Percentiles rank a stretch among this genome's conserved stretches.
These are phyloP conservation scores for Galbula dea DNA, from an alignment of 2,113 vertebrate genomes.

Conservation along the genomic window DNA sequence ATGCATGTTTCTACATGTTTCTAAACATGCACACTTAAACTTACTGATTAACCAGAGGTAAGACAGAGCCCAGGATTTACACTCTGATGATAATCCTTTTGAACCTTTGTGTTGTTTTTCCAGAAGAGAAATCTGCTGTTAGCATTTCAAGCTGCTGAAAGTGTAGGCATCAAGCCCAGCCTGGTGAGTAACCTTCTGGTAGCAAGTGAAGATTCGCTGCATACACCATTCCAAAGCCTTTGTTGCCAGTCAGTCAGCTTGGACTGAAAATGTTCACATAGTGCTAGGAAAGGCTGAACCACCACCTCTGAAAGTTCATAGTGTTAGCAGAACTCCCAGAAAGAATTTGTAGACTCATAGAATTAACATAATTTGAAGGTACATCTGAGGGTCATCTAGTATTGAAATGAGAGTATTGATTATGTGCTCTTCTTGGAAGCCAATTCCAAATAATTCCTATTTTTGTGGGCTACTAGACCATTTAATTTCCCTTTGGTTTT, in stretches of 20 bases:
- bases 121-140: constrained; percentile 93
- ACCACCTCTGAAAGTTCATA: background rate
- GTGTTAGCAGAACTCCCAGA: background rate
- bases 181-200: constrained; percentile 81
- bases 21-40: background rate
- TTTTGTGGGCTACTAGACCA: background rate
- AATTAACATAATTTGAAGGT: background rate
- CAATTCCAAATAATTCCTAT: background rate
- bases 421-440: background rate
- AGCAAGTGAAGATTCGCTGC: background rate
- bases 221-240: background rate
- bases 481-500: background rate
- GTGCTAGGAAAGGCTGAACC: background rate
- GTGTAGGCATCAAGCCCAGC: constrained; percentile 92
- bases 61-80: background rate
- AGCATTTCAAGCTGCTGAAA: constrained; percentile 96
- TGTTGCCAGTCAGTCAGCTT: background rate
- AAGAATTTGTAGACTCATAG: background rate
- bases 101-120: constrained; percentile 54
- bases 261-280: background rate
- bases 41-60: background rate
- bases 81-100: background rate
- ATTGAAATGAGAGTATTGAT: background rate
- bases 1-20: background rate
- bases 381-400: background rate